These are phyloP conservation scores for Drosophila albomicans DNA, from an alignment of 1,140 invertebrate genomes.

Conservation along the genomic window DNA sequence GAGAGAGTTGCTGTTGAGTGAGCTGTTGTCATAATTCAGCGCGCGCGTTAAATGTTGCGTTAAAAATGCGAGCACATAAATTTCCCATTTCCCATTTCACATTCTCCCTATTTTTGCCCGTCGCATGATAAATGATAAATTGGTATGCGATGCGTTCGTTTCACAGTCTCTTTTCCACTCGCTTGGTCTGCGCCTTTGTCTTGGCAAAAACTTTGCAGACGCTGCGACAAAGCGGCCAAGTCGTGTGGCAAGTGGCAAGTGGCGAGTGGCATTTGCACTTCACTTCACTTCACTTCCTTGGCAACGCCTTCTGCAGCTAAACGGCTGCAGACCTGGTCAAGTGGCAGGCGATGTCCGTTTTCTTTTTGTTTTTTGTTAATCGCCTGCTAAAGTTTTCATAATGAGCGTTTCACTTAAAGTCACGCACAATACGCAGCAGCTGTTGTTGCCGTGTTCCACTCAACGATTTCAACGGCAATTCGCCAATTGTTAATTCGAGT, in stretches of 20 bases:
- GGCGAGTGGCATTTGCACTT: constrained; percentile 5
- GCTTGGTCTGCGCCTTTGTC: constrained; percentile 29
- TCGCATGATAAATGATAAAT: constrained; percentile 80
- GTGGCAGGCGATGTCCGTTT: constrained; percentile 24
- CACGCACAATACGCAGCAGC: constrained; percentile 19
- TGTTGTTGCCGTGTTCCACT: neutral
- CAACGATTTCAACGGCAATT: neutral
- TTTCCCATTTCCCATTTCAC: constrained; percentile 50
- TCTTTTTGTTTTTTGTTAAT: constrained; percentile 50
- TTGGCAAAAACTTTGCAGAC: constrained; percentile 75
- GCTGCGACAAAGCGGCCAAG: constrained; percentile 71
- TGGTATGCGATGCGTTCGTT: constrained; percentile 52
- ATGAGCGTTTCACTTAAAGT: constrained; percentile 60
- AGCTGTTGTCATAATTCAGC: constrained; percentile 49
- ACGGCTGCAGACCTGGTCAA: constrained; percentile 59
- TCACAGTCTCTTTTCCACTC: neutral
- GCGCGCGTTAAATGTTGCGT: constrained; percentile 78
- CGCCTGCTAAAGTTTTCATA: constrained; percentile 74
- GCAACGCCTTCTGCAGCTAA: constrained; percentile 7
- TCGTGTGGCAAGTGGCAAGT: constrained; percentile 29
- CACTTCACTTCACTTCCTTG: neutral
- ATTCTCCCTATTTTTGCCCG: neutral
- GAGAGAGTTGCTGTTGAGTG: constrained; percentile 38
- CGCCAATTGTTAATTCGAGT: neutral
- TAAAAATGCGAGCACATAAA: constrained; percentile 84